Conservation (phyloP, 2,888 invertebrate genomes). For the Ophonus ardosiacus region DNA sequence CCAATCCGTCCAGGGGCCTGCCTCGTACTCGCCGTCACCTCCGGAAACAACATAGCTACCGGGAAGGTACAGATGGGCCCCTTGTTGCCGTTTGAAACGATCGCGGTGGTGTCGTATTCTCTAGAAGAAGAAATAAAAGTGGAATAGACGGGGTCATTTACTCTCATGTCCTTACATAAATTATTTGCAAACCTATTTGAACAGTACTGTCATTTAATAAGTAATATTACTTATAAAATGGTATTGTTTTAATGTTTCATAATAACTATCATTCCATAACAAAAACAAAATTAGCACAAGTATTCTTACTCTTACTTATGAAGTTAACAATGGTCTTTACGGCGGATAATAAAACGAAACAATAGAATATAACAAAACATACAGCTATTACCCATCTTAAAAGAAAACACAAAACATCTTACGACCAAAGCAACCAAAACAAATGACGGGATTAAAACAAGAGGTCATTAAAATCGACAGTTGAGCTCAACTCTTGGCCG, state of each 20-base stretch:
- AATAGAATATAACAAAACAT: constrained; percentile 21
- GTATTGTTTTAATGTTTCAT: no score
- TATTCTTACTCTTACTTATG: neutral
- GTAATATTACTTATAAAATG: no score
- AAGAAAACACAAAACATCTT: constrained; percentile 26
- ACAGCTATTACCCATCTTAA: constrained; percentile 19
- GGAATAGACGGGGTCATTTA: no score
- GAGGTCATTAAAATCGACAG: constrained; percentile 46
- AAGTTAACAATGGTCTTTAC: neutral
- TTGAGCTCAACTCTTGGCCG: constrained; percentile 26
- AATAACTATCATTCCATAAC: neutral
- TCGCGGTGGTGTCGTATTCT: constrained; percentile 82
- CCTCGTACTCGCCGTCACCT: constrained; percentile 80
- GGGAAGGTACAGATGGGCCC: constrained; percentile 85
- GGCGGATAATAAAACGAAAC: constrained; percentile 1
- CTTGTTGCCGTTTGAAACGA: constrained; percentile 87
- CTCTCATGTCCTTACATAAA: no score
- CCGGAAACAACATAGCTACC: constrained; percentile 85
- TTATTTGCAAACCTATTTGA: no score
- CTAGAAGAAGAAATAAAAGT: constrained; percentile 69
- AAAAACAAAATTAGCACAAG: neutral
- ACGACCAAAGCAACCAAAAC: constrained; percentile 23
- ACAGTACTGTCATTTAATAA: no score
- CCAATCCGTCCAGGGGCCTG: constrained; percentile 91
- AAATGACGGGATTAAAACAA: constrained; percentile 36